Percentiles rank a stretch among this genome's conserved stretches.
Conservation (phyloP, 2,797 vertebrate genomes). For the Ptychobarbus kaznakovi region DNA sequence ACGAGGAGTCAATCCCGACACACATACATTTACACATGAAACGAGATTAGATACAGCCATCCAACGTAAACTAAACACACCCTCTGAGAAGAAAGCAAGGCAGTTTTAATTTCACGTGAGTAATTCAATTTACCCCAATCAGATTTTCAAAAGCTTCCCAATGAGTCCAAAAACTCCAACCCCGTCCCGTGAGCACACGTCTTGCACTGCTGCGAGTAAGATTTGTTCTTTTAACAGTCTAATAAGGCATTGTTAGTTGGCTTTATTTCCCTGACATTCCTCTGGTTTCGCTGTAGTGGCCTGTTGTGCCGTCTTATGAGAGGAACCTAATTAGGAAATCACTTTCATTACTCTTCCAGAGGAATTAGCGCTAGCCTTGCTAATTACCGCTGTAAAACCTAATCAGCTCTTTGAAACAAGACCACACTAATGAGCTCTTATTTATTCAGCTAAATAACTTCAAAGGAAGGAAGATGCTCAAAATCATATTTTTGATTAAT, state of each 20-base stretch:
- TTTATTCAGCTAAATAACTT: constrained; percentile 90
- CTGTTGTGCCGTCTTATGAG: constrained; percentile 80
- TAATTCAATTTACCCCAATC: constrained; percentile 32
- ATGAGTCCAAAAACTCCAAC: constrained; percentile 13
- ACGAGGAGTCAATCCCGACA: constrained; percentile 30
- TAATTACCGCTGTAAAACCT: constrained; percentile 93
- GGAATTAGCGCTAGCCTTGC: constrained; percentile 90
- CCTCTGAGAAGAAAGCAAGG: background rate
- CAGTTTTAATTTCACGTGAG: constrained; percentile 7
- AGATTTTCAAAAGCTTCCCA: constrained; percentile 21
- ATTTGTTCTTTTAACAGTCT: constrained; percentile 65
- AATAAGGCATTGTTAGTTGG: constrained; percentile 58
- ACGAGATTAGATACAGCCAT: constrained; percentile 30
- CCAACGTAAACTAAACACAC: constrained; percentile 18
- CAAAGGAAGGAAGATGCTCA: constrained; percentile 74
- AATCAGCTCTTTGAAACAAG: constrained; percentile 90
- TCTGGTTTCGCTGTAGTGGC: constrained; percentile 68
- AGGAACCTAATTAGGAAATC: constrained; percentile 88
- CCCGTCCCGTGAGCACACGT: background rate
- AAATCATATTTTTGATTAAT: constrained; percentile 57
- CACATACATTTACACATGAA: constrained; percentile 40
- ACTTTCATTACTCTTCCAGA: constrained; percentile 89
- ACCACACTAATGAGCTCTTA: constrained; percentile 91
- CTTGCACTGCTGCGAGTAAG: constrained; percentile 22
- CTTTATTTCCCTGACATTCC: constrained; percentile 55